These are phyloP conservation scores for Mohoua ochrocephala DNA, from an alignment of 2,113 vertebrate species.

Conservation along the genomic window DNA sequence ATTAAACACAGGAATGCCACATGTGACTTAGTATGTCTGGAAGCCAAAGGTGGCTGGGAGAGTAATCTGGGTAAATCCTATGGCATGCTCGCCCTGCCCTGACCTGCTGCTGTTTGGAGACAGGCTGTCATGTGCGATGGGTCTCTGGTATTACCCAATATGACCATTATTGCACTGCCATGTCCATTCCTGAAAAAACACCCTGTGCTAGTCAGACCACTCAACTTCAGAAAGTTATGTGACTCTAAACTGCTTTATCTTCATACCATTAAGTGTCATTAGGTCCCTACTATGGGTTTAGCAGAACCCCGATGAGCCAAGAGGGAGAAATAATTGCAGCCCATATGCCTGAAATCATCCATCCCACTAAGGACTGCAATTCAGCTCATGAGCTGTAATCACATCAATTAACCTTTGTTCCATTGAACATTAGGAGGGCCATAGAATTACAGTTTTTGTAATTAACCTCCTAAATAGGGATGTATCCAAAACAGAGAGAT, in stretches of 20 bases:
- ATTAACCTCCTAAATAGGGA: constrained; percentile 44
- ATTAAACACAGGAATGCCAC: not conserved
- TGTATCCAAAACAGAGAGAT: constrained; percentile 25
- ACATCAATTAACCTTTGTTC: constrained; percentile 59
- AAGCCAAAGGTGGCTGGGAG: not conserved
- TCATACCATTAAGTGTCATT: constrained; percentile 31
- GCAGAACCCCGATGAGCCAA: constrained; percentile 4
- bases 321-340: constrained; percentile 44
- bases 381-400: constrained; percentile 32
- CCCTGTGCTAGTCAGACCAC: not conserved
- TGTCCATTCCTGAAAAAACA: not conserved
- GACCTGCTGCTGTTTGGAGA: not conserved
- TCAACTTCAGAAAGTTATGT: not conserved
- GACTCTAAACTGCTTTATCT: constrained; percentile 2
- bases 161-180: not conserved
- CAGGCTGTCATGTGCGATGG: not conserved
- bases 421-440: constrained; percentile 24
- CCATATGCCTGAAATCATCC: constrained; percentile 42
- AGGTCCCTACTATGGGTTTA: constrained; percentile 23
- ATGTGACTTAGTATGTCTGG: not conserved
- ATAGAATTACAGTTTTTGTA: constrained; percentile 31
- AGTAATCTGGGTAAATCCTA: not conserved
- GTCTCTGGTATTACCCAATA: not conserved
- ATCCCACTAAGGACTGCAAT: constrained; percentile 40
- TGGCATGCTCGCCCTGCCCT: not conserved